Percentiles rank a stretch among this genome's conserved stretches.
Conservation (phyloP, 2,888 invertebrate species). For the Lasioglossum vierecki region DNA sequence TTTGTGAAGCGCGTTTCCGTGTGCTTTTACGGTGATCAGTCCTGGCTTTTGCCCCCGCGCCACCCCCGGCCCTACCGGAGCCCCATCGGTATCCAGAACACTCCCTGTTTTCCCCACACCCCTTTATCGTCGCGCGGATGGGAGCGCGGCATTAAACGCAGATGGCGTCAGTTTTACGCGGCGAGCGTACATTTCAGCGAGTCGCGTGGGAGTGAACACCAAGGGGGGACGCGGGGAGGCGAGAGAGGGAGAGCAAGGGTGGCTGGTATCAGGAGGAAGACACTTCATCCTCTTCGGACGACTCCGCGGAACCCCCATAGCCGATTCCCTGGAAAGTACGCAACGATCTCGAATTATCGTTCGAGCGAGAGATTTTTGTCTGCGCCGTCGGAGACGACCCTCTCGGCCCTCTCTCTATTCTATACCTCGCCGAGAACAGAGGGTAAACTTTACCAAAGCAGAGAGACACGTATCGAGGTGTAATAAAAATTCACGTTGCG, state of each 20-base stretch:
- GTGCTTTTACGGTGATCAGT: constrained; percentile 76
- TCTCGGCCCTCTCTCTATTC: not conserved
- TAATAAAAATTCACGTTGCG: constrained; percentile 65
- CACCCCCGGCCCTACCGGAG: not conserved
- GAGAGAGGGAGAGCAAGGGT: not conserved
- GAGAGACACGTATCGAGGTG: constrained; percentile 55
- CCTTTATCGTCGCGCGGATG: constrained; percentile 23
- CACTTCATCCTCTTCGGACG: constrained; percentile 20
- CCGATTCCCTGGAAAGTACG: constrained; percentile 43
- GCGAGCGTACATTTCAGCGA: constrained; percentile 51
- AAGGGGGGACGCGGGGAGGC: not conserved
- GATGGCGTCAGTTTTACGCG: constrained; percentile 69
- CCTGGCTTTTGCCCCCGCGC: constrained; percentile 59
- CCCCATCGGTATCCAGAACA: constrained; percentile 44
- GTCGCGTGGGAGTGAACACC: constrained; percentile 46
- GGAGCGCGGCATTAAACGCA: constrained; percentile 68
- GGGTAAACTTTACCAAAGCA: constrained; percentile 32
- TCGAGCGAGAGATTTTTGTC: constrained; percentile 66
- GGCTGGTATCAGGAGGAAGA: constrained; percentile 26
- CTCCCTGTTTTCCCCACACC: constrained; percentile 27
- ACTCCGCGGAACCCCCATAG: constrained; percentile 12
- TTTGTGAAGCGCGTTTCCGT: constrained; percentile 74
- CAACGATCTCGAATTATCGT: constrained; percentile 63
- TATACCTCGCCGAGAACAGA: not conserved
- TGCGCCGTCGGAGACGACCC: constrained; percentile 28